phyloP scores from a whole-genome alignment of 2,888 invertebrate genomes.

The Nipponacmea schrenckii region DNA sequence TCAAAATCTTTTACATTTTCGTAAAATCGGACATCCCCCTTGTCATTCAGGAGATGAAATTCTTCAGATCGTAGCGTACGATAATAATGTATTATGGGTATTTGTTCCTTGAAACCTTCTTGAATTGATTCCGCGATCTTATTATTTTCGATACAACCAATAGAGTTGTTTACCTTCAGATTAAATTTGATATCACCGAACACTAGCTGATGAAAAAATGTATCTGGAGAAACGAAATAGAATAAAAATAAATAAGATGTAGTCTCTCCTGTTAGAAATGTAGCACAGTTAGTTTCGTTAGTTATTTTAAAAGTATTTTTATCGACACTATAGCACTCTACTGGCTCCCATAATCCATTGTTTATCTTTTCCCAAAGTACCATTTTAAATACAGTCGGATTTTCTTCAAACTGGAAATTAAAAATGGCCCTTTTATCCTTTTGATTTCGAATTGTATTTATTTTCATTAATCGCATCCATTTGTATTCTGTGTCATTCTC shows the following conservation, averaged over 20 bases:
- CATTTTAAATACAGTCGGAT: slow-evolving; percentile 27
- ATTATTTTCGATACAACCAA: slow-evolving; percentile 27
- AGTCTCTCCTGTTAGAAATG: slow-evolving; percentile 23
- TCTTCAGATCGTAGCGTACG: slow-evolving; percentile 33
- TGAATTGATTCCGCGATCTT: slow-evolving; percentile 25
- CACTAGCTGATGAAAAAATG: slow-evolving; percentile 37
- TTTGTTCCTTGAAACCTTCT: slow-evolving; percentile 16
- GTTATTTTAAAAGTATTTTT: slow-evolving; percentile 26
- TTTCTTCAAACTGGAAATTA: slow-evolving; percentile 38
- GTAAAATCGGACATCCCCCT: slow-evolving; percentile 22
- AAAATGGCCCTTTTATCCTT: slow-evolving; percentile 22
- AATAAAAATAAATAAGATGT: slow-evolving; percentile 41
- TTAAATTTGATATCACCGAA: slow-evolving; percentile 58
- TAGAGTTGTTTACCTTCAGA: slow-evolving; percentile 29
- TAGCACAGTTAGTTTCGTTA: slow-evolving; percentile 18
- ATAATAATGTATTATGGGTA: slow-evolving; percentile 49
- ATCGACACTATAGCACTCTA: slow-evolving; percentile 44
- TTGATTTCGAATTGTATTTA: slow-evolving; percentile 26
- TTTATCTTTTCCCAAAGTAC: slow-evolving; percentile 33
- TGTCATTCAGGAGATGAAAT: slow-evolving; percentile 17
- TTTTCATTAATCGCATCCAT: slow-evolving; percentile 38
- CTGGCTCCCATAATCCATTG: slow-evolving; percentile 17
- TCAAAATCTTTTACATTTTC: slow-evolving; percentile 31
- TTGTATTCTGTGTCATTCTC: slow-evolving; percentile 24
- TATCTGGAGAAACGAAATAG: slow-evolving; percentile 36